Conservation (phyloP, 2,113 vertebrate species). For the Calyptomena viridis region DNA sequence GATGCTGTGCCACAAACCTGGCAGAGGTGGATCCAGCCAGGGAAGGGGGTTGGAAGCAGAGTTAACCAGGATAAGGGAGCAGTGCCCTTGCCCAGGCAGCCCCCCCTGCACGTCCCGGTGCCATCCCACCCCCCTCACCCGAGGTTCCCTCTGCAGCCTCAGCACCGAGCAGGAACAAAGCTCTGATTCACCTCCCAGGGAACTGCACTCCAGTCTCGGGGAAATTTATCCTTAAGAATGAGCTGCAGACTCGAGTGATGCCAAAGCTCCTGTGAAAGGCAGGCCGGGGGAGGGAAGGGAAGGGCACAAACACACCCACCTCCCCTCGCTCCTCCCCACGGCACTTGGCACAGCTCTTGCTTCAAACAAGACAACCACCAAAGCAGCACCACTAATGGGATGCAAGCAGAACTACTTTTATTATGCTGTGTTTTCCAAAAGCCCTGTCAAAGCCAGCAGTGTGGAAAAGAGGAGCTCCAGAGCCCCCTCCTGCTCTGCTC, state of each 20-base stretch:
- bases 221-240: not conserved
- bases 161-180: not conserved
- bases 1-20: not conserved
- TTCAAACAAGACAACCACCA: not conserved
- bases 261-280: not conserved
- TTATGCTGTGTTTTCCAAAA: not conserved
- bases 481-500: not conserved
- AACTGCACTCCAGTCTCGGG: not conserved
- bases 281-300: slow-evolving; percentile 17
- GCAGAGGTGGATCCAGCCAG: not conserved
- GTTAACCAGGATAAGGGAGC: not conserved
- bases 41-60: not conserved
- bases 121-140: too few species aligned
- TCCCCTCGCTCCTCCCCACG: not conserved
- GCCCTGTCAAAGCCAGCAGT: not conserved
- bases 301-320: not conserved
- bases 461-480: not conserved
- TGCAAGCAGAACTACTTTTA: slow-evolving; percentile 8
- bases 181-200: not conserved
- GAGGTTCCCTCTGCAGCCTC: not conserved
- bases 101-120: accelerated
- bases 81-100: not conserved
- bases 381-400: not conserved
- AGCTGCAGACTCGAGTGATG: slow-evolving; percentile 1
- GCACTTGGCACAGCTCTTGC: not conserved